phyloP scores from a whole-genome alignment of 2,797 vertebrate species.

The Triplophysa bombifrons region DNA sequence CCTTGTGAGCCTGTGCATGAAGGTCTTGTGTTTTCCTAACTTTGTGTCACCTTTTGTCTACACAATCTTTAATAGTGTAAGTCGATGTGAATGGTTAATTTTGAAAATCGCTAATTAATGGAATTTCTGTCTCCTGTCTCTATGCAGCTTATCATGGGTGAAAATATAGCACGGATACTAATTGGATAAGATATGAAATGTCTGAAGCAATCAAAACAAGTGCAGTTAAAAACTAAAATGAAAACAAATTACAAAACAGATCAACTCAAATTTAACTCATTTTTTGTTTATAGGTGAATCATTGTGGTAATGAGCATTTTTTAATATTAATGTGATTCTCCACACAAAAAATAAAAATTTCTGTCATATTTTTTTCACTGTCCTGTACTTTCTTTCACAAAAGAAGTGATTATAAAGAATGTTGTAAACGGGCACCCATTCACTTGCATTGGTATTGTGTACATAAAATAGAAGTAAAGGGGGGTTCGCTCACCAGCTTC shows the following conservation, averaged over 20 bases:
- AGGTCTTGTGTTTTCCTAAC: slow-evolving; percentile 6
- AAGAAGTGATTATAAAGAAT: too few relatives aligned
- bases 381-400: too few relatives aligned
- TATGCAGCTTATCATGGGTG: neutral
- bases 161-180: neutral
- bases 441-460: too few relatives aligned
- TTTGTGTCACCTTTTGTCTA: neutral
- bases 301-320: neutral
- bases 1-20: slow-evolving; percentile 8
- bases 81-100: slow-evolving; percentile 7
- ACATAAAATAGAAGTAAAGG: too few relatives aligned
- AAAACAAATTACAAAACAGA: neutral
- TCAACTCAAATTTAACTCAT: too few relatives aligned
- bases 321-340: neutral
- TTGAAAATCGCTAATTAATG: slow-evolving; percentile 32
- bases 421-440: too few relatives aligned
- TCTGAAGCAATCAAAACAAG: neutral
- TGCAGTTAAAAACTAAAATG: neutral
- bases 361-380: too few relatives aligned
- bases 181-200: neutral
- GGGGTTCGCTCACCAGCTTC: too few relatives aligned
- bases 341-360: too few relatives aligned
- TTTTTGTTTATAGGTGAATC: neutral
- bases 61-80: slow-evolving; percentile 15
- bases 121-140: slow-evolving; percentile 4